Base-by-base conservation (phyloP, 1,140 invertebrate species). In the Mesaphorura yosii region DNA sequence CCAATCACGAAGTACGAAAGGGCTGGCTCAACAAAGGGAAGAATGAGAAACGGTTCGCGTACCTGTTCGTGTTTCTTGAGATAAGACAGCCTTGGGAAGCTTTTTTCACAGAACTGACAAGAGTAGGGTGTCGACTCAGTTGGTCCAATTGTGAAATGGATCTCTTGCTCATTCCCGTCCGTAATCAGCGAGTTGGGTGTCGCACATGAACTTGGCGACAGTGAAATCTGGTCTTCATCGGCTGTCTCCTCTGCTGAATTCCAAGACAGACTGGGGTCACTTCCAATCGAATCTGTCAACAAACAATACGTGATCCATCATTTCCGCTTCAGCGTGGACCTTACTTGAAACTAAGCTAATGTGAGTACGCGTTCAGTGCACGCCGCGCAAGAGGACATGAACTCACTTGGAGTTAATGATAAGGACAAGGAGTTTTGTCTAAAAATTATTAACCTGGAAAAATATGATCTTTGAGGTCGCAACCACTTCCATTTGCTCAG, bases 11-110 rank as follows among this genome's bases (percentile, higher is more conserved):
- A n/a, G n/a, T n/a, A n/a, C n/a, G n/a, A n/a, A n/a, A n/a, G n/a
- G n/a, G n/a, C n/a, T n/a, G n/a, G n/a, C n/a, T n/a, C n/a, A n/a
- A n/a, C n/a, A n/a, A n/a, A n/a, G n/a, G n/a, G n/a, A 34, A 10
- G n/a, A 34, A 10, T 34, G 31, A 34, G 31, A 10, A 10, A 34
- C 10, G n/a, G n/a, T 10, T 34, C n/a, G 10, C 31, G 74, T 70
- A 92, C 89, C 83, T 91, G 88, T 72, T 92, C 86, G 76, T 93
- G 89, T 70, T 88, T 86, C 71, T 88, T 90, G 57, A 93, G 76
- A 67, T 87, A 86, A 48, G 81, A 84, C 27, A 86, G 78, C 38
- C 86, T 75, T 1, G 88, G 82, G 72, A 92, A 94, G 41, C 87
- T 85, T 69, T 88, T 86, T 57, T 89, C 84, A 73, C 89, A 94